phyloP scores from a whole-genome alignment of 2,113 vertebrate genomes.

The Bostrychus sinensis region DNA sequence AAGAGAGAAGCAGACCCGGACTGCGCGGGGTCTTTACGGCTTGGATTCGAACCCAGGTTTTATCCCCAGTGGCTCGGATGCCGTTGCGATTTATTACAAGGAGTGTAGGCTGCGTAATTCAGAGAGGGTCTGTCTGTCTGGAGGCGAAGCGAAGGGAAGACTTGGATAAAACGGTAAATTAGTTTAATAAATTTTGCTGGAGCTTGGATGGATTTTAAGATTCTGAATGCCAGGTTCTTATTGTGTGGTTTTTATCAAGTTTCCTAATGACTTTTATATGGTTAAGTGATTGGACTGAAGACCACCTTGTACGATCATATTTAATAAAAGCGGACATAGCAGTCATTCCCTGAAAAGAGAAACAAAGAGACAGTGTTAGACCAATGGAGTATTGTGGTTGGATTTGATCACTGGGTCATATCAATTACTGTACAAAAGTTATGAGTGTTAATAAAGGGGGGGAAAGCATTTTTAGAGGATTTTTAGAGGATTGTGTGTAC shows the following conservation, averaged over 20 bases:
- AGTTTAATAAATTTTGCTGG: not conserved
- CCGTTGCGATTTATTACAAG: slow-evolving; percentile 31
- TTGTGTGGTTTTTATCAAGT: not conserved
- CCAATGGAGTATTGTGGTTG: no score
- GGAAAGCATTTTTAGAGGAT: no score
- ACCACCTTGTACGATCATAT: not conserved
- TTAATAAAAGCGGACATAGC: not conserved
- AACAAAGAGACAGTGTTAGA: no score
- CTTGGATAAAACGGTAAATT: not conserved
- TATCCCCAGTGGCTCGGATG: slow-evolving; percentile 15
- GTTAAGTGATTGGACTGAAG: not conserved
- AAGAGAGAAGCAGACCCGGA: slow-evolving; percentile 63
- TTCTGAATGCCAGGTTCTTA: not conserved
- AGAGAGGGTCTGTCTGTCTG: slow-evolving; percentile 25
- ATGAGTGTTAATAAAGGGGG: no score
- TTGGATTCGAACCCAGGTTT: slow-evolving; percentile 18
- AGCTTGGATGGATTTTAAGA: not conserved
- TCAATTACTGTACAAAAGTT: no score
- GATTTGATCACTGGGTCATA: no score
- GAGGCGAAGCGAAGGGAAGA: not conserved
- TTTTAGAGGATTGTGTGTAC: no score
- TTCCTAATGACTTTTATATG: not conserved
- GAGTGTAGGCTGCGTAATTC: slow-evolving; percentile 15
- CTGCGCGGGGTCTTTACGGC: slow-evolving; percentile 39
- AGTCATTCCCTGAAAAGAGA: no score